Percentiles rank a stretch among this genome's conserved stretches.
Evolutionary conservation across 2,888 invertebrate species (phyloP).

Genomic region (Eupithecia dodoneata): DNA sequence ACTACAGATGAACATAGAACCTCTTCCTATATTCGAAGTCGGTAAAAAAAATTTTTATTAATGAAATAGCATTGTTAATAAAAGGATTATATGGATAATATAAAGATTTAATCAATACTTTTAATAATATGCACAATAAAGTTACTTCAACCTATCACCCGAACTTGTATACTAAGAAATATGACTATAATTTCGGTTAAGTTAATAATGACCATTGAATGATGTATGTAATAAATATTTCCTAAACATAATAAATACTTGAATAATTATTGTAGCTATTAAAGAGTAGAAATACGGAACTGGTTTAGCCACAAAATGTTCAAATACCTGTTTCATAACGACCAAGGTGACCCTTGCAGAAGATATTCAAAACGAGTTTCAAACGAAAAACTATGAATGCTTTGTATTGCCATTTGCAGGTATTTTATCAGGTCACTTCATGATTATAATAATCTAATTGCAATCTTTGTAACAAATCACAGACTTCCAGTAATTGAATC

Average conservation of each 20-base stretch:
- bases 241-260: conserved; percentile 18
- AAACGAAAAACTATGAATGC: background rate
- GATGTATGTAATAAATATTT: background rate
- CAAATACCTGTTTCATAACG: conserved; percentile 13
- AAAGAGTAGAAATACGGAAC: conserved; percentile 11
- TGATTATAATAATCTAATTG: conserved; percentile 16
- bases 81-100: background rate
- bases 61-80: background rate
- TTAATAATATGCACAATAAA: background rate
- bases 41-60: background rate
- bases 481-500: conserved; percentile 12
- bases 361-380: conserved; percentile 7
- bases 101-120: background rate
- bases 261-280: conserved; percentile 10
- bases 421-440: conserved; percentile 4
- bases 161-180: background rate
- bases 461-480: conserved; percentile 11
- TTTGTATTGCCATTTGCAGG: background rate
- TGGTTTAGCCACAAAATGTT: conserved; percentile 14
- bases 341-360: conserved; percentile 17
- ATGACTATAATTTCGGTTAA: background rate
- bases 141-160: too few species aligned
- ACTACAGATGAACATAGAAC: background rate
- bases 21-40: background rate
- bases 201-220: background rate